Evolutionary conservation across 2,888 invertebrate genomes (phyloP).

Genomic region (Leptinotarsa rubiginosa): DNA sequence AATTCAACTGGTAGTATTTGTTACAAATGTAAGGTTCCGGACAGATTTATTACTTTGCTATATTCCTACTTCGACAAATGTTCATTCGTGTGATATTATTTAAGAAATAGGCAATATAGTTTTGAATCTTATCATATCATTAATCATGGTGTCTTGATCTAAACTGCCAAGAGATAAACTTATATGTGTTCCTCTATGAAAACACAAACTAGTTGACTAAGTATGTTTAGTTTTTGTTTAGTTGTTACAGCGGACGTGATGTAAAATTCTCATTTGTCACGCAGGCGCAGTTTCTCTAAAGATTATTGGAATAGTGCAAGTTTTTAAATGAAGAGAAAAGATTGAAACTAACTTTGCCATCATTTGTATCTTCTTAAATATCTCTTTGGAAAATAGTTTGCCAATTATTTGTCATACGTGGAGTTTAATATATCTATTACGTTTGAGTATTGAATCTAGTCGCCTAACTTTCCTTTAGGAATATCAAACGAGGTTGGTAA

Average conservation of each 20-base stretch:
- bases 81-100: constrained; percentile 31
- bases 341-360: no score
- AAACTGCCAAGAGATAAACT: constrained; percentile 53
- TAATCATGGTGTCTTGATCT: constrained; percentile 55
- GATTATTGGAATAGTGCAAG: no score
- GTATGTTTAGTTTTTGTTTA: constrained; percentile 21
- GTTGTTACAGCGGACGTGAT: constrained; percentile 15
- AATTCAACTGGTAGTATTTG: constrained; percentile 15
- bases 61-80: constrained; percentile 28
- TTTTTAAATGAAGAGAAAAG: no score
- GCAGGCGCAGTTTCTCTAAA: constrained; percentile 32
- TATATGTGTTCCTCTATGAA: constrained; percentile 45
- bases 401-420: no score
- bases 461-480: no score
- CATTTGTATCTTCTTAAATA: no score
- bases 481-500: no score
- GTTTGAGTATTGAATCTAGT: no score
- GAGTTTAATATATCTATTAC: no score
- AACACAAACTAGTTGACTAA: constrained; percentile 36
- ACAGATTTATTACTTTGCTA: constrained; percentile 15
- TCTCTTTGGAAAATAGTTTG: no score
- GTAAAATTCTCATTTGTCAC: constrained; percentile 5
- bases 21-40: constrained; percentile 13
- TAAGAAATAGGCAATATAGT: constrained; percentile 44
- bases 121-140: constrained; percentile 53